Percentiles rank a stretch among this genome's conserved stretches.
phyloP scores from a whole-genome alignment of 2,888 invertebrate species.

The Drosophila subsilvestris region DNA sequence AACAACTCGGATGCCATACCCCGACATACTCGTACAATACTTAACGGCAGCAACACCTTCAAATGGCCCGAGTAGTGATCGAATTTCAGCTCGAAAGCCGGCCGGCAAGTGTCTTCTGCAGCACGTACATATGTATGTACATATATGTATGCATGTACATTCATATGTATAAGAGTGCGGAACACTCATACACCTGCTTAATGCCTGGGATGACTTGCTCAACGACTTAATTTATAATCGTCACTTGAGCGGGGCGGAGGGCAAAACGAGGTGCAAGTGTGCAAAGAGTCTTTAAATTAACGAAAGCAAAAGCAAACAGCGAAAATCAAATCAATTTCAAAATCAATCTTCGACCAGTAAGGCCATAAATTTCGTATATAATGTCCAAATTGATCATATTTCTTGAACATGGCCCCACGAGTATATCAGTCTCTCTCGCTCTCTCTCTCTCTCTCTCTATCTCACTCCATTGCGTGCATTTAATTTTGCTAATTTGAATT shows the following conservation, averaged over 20 bases:
- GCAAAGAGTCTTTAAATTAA: background rate
- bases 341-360: constrained; percentile 38
- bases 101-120: constrained; percentile 2
- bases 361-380: constrained; percentile 28
- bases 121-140: background rate
- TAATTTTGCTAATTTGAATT: constrained; percentile 75
- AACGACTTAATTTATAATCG: constrained; percentile 25
- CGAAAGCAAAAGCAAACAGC: constrained; percentile 8
- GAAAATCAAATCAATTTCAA: constrained; percentile 42
- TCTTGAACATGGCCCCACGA: constrained; percentile 3
- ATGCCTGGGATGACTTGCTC: constrained; percentile 18
- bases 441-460: too few relatives aligned
- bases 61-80: constrained; percentile 44
- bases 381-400: constrained; percentile 37
- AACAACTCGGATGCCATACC: constrained; percentile 10
- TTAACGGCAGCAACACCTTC: constrained; percentile 15
- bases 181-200: background rate
- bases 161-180: background rate
- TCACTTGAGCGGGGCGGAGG: background rate
- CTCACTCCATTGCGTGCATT: constrained; percentile 64
- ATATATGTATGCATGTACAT: too few relatives aligned
- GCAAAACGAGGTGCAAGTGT: constrained; percentile 3
- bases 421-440: constrained; percentile 11
- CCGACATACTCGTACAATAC: constrained; percentile 26
- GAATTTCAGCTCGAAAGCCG: constrained; percentile 46